Percentiles rank a stretch among this genome's conserved stretches.
Evolutionary conservation across 2,888 invertebrate genomes (phyloP).

Genomic region (Amphipyra tragopoginis): DNA sequence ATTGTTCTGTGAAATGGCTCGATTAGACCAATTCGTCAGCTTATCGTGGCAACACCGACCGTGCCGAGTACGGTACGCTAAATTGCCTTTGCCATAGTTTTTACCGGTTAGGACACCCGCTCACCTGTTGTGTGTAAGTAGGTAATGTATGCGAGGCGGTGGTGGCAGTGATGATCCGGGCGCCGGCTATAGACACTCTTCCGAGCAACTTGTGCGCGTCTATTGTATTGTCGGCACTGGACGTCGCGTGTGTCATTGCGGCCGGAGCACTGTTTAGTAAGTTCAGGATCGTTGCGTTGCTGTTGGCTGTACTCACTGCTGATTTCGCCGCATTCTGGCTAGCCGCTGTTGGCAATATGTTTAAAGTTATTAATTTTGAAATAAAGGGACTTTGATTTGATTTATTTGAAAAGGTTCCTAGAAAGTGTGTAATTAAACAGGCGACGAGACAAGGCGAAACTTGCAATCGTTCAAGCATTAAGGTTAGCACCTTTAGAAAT

Average conservation of each 20-base stretch:
- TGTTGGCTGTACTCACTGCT: constrained; percentile 86
- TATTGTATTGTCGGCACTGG: constrained; percentile 59
- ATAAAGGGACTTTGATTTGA: too few species aligned
- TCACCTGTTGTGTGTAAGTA: constrained; percentile 83
- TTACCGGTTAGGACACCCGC: neutral
- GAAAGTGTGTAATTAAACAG: too few species aligned
- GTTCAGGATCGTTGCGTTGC: constrained; percentile 94
- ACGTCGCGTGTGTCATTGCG: constrained; percentile 91
- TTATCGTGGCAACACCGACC: too few species aligned
- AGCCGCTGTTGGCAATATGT: constrained; percentile 67
- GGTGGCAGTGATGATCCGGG: constrained; percentile 78
- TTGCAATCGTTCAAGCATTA: too few species aligned
- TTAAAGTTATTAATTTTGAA: too few species aligned
- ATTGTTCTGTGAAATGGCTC: too few species aligned
- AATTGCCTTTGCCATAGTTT: too few species aligned
- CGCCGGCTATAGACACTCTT: constrained; percentile 89
- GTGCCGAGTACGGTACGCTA: too few species aligned
- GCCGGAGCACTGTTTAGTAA: constrained; percentile 94
- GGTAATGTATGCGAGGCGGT: constrained; percentile 79
- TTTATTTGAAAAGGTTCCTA: too few species aligned
- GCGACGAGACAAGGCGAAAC: too few species aligned
- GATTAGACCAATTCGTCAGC: too few species aligned
- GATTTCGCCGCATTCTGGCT: constrained; percentile 85
- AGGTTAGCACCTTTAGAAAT: too few species aligned
- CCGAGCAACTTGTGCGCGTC: constrained; percentile 85